Conservation (phyloP, 2,113 vertebrate species). For the Datnioides undecimradiatus region DNA sequence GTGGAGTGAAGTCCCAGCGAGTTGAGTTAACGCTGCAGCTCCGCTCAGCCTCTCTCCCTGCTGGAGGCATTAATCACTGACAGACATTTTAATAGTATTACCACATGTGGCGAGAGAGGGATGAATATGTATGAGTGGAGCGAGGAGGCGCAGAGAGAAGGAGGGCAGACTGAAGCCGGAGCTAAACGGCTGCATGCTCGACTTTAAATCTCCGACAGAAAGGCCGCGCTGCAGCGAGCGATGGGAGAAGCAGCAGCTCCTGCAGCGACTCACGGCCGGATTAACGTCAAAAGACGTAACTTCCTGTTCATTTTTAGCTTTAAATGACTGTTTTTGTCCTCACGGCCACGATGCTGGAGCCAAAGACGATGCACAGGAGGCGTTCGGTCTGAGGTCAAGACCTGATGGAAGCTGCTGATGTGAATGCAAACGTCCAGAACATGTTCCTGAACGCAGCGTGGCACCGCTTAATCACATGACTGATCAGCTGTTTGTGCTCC, state of each 20-base stretch:
- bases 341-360: too few species aligned
- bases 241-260: neutral
- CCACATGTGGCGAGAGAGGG: conserved; percentile 26
- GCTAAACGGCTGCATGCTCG: neutral
- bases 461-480: too few species aligned
- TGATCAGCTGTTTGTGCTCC: too few species aligned
- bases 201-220: conserved; percentile 11
- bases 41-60: conserved; percentile 10
- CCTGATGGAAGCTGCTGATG: too few species aligned
- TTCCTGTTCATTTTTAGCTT: conserved; percentile 1
- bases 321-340: conserved; percentile 8
- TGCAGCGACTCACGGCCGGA: neutral
- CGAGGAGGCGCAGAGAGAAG: conserved; percentile 31
- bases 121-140: conserved; percentile 53
- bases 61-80: conserved; percentile 24
- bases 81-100: conserved; percentile 58
- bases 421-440: too few species aligned
- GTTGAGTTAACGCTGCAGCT: neutral
- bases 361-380: too few species aligned
- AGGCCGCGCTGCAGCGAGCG: too few species aligned
- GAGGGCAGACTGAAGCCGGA: conserved; percentile 10
- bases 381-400: too few species aligned
- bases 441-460: too few species aligned
- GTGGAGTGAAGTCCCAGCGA: too few species aligned
- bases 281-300: neutral